Conservation (phyloP, 2,888 invertebrate genomes). For the Electrophaes corylata region DNA sequence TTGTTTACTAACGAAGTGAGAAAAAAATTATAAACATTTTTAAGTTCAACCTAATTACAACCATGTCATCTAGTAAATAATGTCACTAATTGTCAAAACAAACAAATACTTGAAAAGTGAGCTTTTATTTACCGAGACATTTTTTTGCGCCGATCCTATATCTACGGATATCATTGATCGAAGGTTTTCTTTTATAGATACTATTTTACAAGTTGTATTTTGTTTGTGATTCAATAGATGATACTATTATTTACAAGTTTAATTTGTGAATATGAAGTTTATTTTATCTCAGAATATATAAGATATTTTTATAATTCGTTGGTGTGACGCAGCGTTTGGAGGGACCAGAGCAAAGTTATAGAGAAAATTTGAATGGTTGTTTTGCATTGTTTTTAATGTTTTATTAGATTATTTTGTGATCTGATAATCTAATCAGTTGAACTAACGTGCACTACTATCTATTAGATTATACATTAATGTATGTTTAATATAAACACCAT, state of each 20-base stretch:
- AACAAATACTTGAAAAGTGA: too few relatives aligned
- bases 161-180: too few relatives aligned
- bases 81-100: too few relatives aligned
- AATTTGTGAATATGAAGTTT: slow-evolving; percentile 11
- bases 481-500: slow-evolving; percentile 46
- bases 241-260: slow-evolving; percentile 9
- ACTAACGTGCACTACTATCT: slow-evolving; percentile 63
- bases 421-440: slow-evolving; percentile 66
- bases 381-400: slow-evolving; percentile 48
- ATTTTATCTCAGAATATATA: slow-evolving; percentile 18
- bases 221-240: neutral
- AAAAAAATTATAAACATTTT: too few relatives aligned
- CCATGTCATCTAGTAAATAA: too few relatives aligned
- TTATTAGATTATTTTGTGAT: slow-evolving; percentile 67
- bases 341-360: slow-evolving; percentile 70
- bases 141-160: too few relatives aligned
- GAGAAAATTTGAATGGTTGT: slow-evolving; percentile 55
- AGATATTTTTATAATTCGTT: slow-evolving; percentile 52
- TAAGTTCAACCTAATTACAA: too few relatives aligned
- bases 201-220: neutral
- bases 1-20: too few relatives aligned
- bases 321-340: slow-evolving; percentile 52
- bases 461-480: slow-evolving; percentile 56
- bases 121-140: too few relatives aligned
- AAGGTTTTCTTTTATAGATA: neutral